Conservation (phyloP, 2,113 vertebrate species). For the Boulengeromyrus knoepffleri region DNA sequence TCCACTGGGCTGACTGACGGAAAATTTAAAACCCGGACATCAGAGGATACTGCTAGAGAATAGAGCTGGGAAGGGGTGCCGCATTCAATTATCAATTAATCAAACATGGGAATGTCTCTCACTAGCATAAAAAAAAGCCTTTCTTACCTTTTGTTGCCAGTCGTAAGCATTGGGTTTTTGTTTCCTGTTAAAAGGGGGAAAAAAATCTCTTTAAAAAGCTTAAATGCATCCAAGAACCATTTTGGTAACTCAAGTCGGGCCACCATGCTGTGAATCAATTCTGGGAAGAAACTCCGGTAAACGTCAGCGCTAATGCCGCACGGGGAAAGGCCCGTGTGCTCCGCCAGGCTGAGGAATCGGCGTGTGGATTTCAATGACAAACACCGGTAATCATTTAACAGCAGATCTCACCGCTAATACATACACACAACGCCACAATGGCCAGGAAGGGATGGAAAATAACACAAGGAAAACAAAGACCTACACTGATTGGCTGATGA, state of each 20-base stretch:
- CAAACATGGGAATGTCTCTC: constrained; percentile 16
- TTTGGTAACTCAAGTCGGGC: neutral
- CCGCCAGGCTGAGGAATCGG: neutral
- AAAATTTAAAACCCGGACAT: constrained; percentile 38
- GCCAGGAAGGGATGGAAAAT: neutral
- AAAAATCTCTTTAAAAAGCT: neutral
- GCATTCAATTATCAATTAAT: constrained; percentile 40
- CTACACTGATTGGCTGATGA: neutral
- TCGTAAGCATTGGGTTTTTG: constrained; percentile 93
- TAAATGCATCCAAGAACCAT: neutral
- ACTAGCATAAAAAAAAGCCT: neutral
- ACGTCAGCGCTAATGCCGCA: neutral
- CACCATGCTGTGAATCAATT: constrained; percentile 1
- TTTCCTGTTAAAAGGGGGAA: constrained; percentile 73
- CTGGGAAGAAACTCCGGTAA: neutral
- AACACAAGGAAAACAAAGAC: neutral
- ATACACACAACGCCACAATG: neutral
- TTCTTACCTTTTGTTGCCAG: constrained; percentile 95
- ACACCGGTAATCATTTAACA: neutral
- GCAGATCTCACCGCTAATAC: neutral
- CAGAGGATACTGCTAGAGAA: constrained; percentile 33
- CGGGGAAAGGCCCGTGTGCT: neutral
- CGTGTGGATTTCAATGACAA: neutral
- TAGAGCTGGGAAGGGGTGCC: neutral
- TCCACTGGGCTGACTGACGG: constrained; percentile 24